These are phyloP conservation scores for Arenicola marina DNA, from an alignment of 2,888 invertebrate species.

Conservation along the genomic window DNA sequence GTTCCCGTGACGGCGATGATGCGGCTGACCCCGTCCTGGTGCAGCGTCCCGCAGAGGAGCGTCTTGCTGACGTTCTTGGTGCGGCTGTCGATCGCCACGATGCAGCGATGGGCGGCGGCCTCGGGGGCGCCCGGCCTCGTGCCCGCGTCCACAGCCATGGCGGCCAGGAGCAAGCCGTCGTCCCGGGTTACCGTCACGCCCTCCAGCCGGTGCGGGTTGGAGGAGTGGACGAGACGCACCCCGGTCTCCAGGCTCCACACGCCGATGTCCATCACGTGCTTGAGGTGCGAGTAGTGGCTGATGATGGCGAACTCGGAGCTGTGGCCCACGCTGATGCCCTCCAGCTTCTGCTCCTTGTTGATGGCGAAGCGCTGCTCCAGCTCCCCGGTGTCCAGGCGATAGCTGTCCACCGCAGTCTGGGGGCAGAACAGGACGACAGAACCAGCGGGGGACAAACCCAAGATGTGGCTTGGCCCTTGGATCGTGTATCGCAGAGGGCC, in stretches of 20 bases:
- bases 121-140: not conserved
- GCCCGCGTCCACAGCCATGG: constrained; percentile 12
- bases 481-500: constrained; percentile 15
- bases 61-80: constrained; percentile 17
- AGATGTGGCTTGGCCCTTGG: constrained; percentile 22
- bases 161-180: constrained; percentile 20
- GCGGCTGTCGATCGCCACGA: constrained; percentile 22
- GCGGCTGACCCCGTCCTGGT: not conserved
- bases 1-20: not conserved
- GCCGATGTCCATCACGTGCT: constrained; percentile 25
- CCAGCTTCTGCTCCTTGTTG: constrained; percentile 20
- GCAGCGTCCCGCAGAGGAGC: not conserved
- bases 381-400: constrained; percentile 22
- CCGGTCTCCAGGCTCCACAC: constrained; percentile 32
- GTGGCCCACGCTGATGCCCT: constrained; percentile 16
- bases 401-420: constrained; percentile 16
- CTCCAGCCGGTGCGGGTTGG: constrained; percentile 23
- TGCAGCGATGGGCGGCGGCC: constrained; percentile 4
- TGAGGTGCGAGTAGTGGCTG: constrained; percentile 30
- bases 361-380: constrained; percentile 21
- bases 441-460: constrained; percentile 10
- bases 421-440: constrained; percentile 25
- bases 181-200: constrained; percentile 16
- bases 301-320: constrained; percentile 26
- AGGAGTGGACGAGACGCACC: constrained; percentile 15